phyloP scores from a whole-genome alignment of 2,888 invertebrate species.

The Caenorhabditis plicata region DNA sequence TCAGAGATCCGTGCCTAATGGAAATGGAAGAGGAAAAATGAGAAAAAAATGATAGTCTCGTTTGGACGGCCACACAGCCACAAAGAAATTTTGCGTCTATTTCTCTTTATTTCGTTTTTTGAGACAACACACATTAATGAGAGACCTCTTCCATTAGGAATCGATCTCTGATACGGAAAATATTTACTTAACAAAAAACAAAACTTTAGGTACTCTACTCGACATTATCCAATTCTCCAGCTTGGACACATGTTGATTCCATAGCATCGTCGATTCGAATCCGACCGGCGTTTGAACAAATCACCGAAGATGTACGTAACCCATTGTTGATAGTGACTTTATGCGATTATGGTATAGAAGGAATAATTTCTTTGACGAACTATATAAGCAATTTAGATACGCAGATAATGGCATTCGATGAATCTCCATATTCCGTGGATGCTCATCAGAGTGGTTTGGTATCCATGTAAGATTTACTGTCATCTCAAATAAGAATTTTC shows the following conservation, averaged over 20 bases:
- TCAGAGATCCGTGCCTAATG: too few relatives aligned
- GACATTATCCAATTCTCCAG: constrained; percentile 48
- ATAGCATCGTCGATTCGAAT: constrained; percentile 48
- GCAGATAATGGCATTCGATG: constrained; percentile 54
- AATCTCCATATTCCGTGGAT: constrained; percentile 56
- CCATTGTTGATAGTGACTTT: constrained; percentile 55
- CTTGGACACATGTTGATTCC: constrained; percentile 56
- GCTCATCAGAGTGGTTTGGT: constrained; percentile 50
- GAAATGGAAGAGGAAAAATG: too few relatives aligned
- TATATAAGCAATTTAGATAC: constrained; percentile 35
- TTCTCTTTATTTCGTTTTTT: too few relatives aligned
- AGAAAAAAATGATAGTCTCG: too few relatives aligned
- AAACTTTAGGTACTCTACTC: constrained; percentile 62
- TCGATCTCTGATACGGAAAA: too few relatives aligned
- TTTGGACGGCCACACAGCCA: too few relatives aligned
- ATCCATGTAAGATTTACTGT: too few relatives aligned
- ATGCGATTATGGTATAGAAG: constrained; percentile 52
- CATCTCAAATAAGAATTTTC: neutral
- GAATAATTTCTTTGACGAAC: neutral
- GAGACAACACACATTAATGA: too few relatives aligned
- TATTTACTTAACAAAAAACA: too few relatives aligned
- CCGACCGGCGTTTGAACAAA: constrained; percentile 41
- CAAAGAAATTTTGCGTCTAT: too few relatives aligned
- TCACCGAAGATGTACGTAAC: constrained; percentile 27
- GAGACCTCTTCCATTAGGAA: too few relatives aligned